Conservation (phyloP, 2,113 vertebrate genomes). For the Dicaeum eximium region DNA sequence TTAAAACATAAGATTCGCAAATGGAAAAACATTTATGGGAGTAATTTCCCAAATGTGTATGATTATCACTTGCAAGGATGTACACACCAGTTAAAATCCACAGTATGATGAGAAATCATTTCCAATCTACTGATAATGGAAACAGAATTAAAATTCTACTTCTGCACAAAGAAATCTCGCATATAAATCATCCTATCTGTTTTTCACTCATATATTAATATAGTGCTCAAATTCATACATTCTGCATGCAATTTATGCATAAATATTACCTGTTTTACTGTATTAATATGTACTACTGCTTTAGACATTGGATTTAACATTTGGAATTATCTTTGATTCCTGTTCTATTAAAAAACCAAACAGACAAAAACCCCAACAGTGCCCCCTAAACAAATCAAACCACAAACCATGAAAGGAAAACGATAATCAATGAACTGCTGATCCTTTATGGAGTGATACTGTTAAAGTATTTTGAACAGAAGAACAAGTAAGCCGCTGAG, state of each 20-base stretch:
- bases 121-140: not conserved
- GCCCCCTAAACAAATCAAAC: not conserved
- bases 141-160: not conserved
- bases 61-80: not conserved
- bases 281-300: not conserved
- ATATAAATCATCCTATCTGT: not conserved
- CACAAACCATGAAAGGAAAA: not conserved
- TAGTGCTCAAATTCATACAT: not conserved
- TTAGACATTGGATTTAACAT: not conserved
- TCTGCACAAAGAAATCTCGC: not conserved
- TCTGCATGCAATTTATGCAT: not conserved
- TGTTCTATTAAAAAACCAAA: not conserved
- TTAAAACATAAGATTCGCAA: constrained; percentile 7
- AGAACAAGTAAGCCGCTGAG: not conserved
- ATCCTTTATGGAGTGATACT: not conserved
- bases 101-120: not conserved
- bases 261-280: not conserved
- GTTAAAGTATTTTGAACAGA: not conserved
- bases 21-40: constrained; percentile 38
- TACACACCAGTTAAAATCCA: not conserved
- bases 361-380: not conserved
- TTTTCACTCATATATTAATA: not conserved
- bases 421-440: not conserved
- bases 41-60: not conserved
- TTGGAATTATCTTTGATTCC: not conserved